These are phyloP conservation scores for Dinothrombium tinctorium DNA, from an alignment of 1,140 invertebrate genomes.

Conservation along the genomic window DNA sequence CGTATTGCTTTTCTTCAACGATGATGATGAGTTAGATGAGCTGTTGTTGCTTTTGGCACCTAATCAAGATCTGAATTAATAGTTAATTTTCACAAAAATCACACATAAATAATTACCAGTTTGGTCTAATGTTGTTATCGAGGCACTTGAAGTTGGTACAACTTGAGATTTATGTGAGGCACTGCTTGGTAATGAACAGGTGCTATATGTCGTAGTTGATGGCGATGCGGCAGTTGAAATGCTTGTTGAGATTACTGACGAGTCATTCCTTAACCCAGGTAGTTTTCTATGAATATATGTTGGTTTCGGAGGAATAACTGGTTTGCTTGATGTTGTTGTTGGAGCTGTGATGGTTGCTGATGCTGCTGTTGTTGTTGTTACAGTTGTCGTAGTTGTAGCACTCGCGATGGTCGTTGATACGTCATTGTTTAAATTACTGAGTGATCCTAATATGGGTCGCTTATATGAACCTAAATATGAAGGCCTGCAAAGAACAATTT, in stretches of 20 bases:
- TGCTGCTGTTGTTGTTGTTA: no score
- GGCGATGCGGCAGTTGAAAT: no score
- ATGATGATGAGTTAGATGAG: background rate
- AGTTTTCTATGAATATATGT: no score
- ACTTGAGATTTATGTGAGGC: background rate
- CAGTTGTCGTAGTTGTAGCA: no score
- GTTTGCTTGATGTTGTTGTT: no score
- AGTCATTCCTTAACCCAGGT: no score
- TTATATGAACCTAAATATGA: conserved; percentile 32
- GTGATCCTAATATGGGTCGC: conserved; percentile 14
- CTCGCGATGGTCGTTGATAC: no score
- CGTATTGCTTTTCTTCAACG: background rate
- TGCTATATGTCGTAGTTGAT: background rate
- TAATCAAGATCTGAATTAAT: background rate
- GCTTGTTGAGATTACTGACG: no score
- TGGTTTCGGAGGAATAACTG: no score
- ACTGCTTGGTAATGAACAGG: background rate
- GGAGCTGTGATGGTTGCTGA: no score
- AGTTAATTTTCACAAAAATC: no score
- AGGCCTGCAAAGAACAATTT: no score
- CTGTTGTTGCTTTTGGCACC: background rate
- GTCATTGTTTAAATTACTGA: conserved; percentile 5
- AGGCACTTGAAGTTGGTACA: conserved; percentile 4
- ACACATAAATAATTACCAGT: conserved; percentile 1
- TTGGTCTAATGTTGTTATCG: conserved; percentile 1